phyloP scores from a whole-genome alignment of 2,113 vertebrate genomes.

The Petromus typicus region DNA sequence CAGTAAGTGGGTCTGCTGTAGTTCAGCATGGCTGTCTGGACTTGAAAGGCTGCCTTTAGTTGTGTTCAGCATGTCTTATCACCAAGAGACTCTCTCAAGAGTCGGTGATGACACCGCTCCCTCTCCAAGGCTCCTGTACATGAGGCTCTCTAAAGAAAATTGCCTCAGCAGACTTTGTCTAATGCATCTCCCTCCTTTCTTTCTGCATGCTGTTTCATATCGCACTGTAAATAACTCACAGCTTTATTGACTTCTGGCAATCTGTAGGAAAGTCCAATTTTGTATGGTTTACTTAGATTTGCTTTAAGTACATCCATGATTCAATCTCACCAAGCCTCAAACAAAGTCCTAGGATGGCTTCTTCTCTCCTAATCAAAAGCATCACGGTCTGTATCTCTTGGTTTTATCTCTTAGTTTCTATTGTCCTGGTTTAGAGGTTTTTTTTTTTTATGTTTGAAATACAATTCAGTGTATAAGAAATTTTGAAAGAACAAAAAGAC shows the following conservation, averaged over 20 bases:
- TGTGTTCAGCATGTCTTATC: background rate
- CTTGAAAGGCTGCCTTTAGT: slow-evolving; percentile 5
- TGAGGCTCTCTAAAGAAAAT: background rate
- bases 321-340: background rate
- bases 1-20: slow-evolving; percentile 6
- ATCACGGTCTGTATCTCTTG: background rate
- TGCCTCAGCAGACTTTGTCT: background rate
- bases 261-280: background rate
- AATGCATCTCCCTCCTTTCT: background rate
- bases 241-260: slow-evolving; percentile 5
- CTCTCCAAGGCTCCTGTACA: background rate
- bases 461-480: background rate
- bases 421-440: background rate
- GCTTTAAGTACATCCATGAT: background rate
- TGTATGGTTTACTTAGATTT: background rate
- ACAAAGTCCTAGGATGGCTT: background rate
- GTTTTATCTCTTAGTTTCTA: background rate
- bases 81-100: background rate
- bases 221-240: background rate
- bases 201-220: background rate
- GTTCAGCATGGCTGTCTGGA: background rate
- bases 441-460: background rate
- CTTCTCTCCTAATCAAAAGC: background rate
- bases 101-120: fast-evolving
- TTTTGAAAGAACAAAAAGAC: background rate